phyloP scores from a whole-genome alignment of 2,888 invertebrate species.

The Coleophora flavipennella region DNA sequence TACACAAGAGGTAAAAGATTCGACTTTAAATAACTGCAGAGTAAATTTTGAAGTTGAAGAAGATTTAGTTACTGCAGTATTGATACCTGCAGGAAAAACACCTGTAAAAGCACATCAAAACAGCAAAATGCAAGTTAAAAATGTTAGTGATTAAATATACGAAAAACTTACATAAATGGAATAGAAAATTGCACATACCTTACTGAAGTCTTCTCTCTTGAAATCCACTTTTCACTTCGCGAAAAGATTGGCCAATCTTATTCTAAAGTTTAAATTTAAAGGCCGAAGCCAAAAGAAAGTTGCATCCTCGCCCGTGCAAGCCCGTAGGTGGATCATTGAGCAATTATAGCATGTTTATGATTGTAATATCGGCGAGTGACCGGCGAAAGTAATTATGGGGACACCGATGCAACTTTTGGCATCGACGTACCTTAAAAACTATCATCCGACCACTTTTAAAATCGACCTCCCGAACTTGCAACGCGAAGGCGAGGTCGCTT shows the following conservation, averaged over 20 bases:
- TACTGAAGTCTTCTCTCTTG: slow-evolving; percentile 29
- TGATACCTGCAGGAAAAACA: slow-evolving; percentile 60
- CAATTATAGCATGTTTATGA: slow-evolving; percentile 55
- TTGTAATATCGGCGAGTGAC: slow-evolving; percentile 44
- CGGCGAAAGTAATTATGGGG: slow-evolving; percentile 52
- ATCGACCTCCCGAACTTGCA: slow-evolving; percentile 21
- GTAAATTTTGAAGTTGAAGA: no score
- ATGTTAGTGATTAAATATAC: slow-evolving; percentile 37
- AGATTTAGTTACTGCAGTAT: slow-evolving; percentile 18
- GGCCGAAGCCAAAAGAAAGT: slow-evolving; percentile 57
- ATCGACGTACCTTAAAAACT: slow-evolving; percentile 46
- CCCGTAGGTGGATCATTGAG: slow-evolving; percentile 47
- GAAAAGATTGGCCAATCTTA: slow-evolving; percentile 63
- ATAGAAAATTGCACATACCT: slow-evolving; percentile 51
- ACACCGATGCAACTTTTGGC: slow-evolving; percentile 52
- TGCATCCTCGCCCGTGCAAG: slow-evolving; percentile 20
- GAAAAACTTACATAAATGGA: slow-evolving; percentile 17
- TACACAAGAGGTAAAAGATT: no score
- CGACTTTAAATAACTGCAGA: no score
- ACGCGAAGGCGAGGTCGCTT: slow-evolving; percentile 20
- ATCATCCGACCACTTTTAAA: slow-evolving; percentile 41
- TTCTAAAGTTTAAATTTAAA: slow-evolving; percentile 33
- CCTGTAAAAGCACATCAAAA: slow-evolving; percentile 59
- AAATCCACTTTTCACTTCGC: slow-evolving; percentile 30
- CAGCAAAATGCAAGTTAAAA: slow-evolving; percentile 38